Base-by-base conservation (phyloP, 2,797 vertebrate genomes). In the Mionectes olivaceus region DNA sequence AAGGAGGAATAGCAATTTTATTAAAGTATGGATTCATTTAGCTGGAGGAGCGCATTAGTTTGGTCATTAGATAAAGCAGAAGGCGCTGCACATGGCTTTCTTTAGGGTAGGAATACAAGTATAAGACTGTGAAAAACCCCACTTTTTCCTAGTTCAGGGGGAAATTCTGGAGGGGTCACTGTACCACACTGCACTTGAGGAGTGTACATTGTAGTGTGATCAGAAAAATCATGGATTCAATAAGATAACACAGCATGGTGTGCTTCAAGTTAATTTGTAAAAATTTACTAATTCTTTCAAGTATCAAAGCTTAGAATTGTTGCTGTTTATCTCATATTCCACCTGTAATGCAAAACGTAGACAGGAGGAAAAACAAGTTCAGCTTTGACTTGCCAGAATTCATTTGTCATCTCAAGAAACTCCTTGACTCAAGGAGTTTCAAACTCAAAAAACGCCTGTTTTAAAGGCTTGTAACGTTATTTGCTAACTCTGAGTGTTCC, bases 321-420 rank as follows among this genome's bases (percentile, higher is more conserved):
- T 84, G 25, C 88, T 94, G 56, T 77, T 86, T 90, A 71, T 89
- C 59, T 97, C 49, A 32, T 27, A 63, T 63, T 95, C 93, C 88
- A 83, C 75, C 50, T 92, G 63, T 90, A 88, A 63, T 46, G n/a
- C 55, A 47, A 79, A 61, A 33, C 16, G 1, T 5, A 49, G 74
- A 17, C 59, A 74, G 82, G 79, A 89, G 91, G 76, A 86, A 89
- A 96, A 91, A 65, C 56, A 11, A 9, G 0, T 85, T 93, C 75
- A 71, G 52, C 94, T 73, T 95, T 76, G 32, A 79, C 24, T 50
- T 83, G 71, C 64, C 80, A 61, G 55, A 79, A 53, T 55, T 92
- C 56, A 68, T 60, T 86, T 92, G 70, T 65, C 94, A 49, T 41
- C 57, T 64, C 74, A 52, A n/a, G 39, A 28, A 59, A 37, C 55